A percentile compares a stretch with the other conserved stretches of the same genome.
Conservation (phyloP, 1,140 invertebrate genomes). For the Dermatophagoides farinae region DNA sequence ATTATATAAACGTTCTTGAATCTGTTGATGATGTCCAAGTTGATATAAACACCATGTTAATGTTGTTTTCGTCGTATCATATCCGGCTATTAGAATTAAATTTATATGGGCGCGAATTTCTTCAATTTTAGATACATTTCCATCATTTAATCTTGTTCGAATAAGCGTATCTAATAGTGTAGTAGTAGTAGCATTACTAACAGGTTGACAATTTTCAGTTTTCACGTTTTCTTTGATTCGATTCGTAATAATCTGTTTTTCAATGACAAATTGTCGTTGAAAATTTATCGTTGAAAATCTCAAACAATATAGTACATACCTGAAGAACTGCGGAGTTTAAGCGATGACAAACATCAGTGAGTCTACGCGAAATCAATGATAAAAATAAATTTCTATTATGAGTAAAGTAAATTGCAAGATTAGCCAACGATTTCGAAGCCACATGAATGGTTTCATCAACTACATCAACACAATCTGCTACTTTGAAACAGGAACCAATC, state of each 20-base stretch:
- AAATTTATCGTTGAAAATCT: no score
- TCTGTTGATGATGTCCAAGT: conserved; percentile 46
- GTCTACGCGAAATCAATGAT: no score
- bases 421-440: neutral
- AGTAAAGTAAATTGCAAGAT: no score
- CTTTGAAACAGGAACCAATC: neutral
- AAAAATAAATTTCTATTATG: no score
- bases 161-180: neutral
- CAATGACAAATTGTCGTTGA: no score
- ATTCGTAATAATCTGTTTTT: neutral
- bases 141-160: neutral
- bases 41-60: conserved; percentile 42
- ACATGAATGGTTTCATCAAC: neutral
- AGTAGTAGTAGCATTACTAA: neutral
- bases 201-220: neutral
- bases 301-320: no score
- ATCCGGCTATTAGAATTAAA: conserved; percentile 17
- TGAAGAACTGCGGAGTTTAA: no score
- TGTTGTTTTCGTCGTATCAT: conserved; percentile 34
- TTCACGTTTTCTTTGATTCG: neutral
- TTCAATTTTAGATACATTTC: neutral
- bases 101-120: neutral
- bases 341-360: no score
- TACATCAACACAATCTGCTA: neutral
- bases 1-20: conserved; percentile 51